These are phyloP conservation scores for Latrodectus hesperus DNA, from an alignment of 2,888 invertebrate genomes.

Conservation along the genomic window DNA sequence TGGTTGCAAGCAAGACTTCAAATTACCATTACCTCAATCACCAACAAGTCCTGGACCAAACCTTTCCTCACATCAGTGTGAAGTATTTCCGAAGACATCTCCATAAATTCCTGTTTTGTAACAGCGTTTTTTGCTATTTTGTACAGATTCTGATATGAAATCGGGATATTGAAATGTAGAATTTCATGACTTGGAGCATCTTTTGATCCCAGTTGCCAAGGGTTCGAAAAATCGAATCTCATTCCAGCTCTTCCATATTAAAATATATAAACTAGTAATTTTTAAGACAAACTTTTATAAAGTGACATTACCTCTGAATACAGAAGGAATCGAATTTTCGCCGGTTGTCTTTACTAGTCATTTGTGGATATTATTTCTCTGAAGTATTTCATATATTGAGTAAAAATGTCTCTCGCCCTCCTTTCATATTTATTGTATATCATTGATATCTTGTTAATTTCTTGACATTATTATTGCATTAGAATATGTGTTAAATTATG, in stretches of 20 bases:
- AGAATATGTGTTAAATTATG: too few relatives aligned
- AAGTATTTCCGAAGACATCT: slow-evolving; percentile 25
- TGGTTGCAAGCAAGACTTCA: slow-evolving; percentile 54
- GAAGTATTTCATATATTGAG: too few relatives aligned
- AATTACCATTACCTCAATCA: slow-evolving; percentile 10
- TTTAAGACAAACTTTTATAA: slow-evolving; percentile 26
- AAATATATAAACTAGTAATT: slow-evolving; percentile 47
- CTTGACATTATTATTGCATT: too few relatives aligned
- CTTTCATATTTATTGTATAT: too few relatives aligned
- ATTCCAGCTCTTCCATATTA: slow-evolving; percentile 66
- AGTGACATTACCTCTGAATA: background rate
- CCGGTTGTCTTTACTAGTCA: background rate
- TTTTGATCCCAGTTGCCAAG: background rate
- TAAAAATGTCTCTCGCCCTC: too few relatives aligned
- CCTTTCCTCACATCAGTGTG: background rate
- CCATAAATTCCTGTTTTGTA: slow-evolving; percentile 12
- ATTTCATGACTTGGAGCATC: background rate
- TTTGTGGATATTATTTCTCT: background rate
- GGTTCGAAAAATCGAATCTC: slow-evolving; percentile 19
- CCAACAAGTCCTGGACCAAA: background rate
- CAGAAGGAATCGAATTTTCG: background rate
- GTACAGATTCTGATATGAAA: too few relatives aligned
- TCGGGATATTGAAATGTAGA: too few relatives aligned
- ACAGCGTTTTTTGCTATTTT: background rate
- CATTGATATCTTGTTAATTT: too few relatives aligned